Evolutionary conservation across 2,113 vertebrate species (phyloP).

Genomic region (Hyperoodon ampullatus): DNA sequence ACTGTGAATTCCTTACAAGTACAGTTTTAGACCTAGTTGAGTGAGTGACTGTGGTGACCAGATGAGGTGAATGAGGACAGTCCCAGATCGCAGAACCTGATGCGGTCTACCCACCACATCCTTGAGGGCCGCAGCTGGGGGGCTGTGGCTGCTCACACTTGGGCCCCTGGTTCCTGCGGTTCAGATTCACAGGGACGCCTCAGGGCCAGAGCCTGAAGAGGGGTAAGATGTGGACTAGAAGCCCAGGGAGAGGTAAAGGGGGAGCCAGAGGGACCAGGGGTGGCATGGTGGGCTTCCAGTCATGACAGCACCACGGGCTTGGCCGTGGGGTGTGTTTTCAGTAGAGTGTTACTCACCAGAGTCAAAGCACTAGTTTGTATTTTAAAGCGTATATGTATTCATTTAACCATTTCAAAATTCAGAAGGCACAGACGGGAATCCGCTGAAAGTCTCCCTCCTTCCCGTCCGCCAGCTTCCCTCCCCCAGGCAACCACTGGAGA

Average conservation of each 20-base stretch:
- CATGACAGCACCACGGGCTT: rapidly evolving
- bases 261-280: neutral
- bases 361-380: neutral
- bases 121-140: rapidly evolving
- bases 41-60: neutral
- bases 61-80: neutral
- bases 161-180: neutral
- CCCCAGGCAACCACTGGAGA: neutral
- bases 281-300: neutral
- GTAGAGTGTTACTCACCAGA: neutral
- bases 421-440: neutral
- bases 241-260: neutral
- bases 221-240: neutral
- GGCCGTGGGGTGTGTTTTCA: neutral
- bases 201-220: neutral
- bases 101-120: neutral
- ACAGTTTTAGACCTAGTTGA: neutral
- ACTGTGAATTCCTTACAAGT: neutral
- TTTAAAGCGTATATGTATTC: neutral
- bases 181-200: neutral
- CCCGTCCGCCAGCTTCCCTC: neutral
- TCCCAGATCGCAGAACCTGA: too few relatives aligned
- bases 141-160: neutral
- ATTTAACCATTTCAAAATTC: neutral
- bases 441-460: neutral